phyloP scores from a whole-genome alignment of 2,888 invertebrate genomes.

The Drosophila bunnanda region DNA sequence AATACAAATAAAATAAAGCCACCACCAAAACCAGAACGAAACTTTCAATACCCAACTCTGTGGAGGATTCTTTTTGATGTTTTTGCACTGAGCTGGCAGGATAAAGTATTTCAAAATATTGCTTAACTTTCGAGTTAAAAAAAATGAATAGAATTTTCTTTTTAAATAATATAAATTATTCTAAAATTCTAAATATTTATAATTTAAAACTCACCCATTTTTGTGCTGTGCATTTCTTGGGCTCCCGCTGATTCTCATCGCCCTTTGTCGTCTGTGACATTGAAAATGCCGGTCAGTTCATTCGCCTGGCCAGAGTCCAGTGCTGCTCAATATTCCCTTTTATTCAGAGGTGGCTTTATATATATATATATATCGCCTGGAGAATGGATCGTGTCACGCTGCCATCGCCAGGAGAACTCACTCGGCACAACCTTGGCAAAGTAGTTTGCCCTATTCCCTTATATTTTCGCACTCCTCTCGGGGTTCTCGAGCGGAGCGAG shows the following conservation, averaged over 20 bases:
- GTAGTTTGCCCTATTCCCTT: slow-evolving; percentile 84
- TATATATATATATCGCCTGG: too few relatives aligned
- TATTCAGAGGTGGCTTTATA: slow-evolving; percentile 20
- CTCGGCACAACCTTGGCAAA: slow-evolving; percentile 78
- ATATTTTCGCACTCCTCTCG: slow-evolving; percentile 62
- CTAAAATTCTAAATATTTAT: background rate
- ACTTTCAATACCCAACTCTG: slow-evolving; percentile 25
- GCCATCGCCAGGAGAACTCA: background rate
- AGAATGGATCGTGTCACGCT: too few relatives aligned
- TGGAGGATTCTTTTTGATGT: slow-evolving; percentile 16
- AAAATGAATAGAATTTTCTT: too few relatives aligned
- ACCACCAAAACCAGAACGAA: slow-evolving; percentile 60
- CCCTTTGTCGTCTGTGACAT: slow-evolving; percentile 73
- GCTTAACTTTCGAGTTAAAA: too few relatives aligned
- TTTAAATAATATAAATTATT: background rate
- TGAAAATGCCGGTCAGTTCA: slow-evolving; percentile 77
- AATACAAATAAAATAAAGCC: slow-evolving; percentile 35
- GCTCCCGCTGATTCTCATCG: slow-evolving; percentile 23
- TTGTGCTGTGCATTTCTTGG: slow-evolving; percentile 9
- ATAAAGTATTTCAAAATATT: background rate
- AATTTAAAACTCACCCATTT: background rate
- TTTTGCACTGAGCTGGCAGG: slow-evolving; percentile 20
- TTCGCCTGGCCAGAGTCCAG: slow-evolving; percentile 61
- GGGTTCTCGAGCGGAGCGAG: slow-evolving; percentile 25
- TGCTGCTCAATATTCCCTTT: slow-evolving; percentile 7